Base-by-base conservation (phyloP, 2,888 invertebrate species). In the Pandemis cinnamomeana region DNA sequence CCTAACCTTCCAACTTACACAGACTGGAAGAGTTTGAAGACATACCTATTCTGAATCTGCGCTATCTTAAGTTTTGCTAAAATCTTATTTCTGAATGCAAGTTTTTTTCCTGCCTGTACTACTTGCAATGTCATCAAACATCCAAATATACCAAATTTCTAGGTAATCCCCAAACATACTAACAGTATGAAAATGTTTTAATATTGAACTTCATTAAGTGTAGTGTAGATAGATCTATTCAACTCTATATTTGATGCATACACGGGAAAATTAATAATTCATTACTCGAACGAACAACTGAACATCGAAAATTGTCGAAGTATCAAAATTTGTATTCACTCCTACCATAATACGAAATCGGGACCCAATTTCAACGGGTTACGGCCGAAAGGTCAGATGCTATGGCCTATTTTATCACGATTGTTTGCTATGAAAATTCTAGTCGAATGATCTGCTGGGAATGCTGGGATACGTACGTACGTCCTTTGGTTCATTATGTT, bases 381-480 rank as follows among this genome's bases (percentile, higher is more conserved):
- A 75, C 71, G 68, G 42, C 68, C 70, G 66, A 72, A 72, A 75
- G 75, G 75, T 75, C 72, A 75, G 72, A 75, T 70, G 67, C 62
- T 72, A 72, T 67, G 75, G 69, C 72, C 75, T 75, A 70, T 70
- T 70, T 75, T 72, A 69, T 69, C 44, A 36, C 62, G 67, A 72
- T 75, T 72, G 72, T 75, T 75, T 72, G 72, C 55, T 67, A 71
- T 71, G 62, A 74, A 66, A 70, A 62, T 71, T 73, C 51, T 60
- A 53, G 69, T 71, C 55, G 53, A 74, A 71, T 13, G 62, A 61
- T 61, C 74, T 41, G 60, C 48, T 42, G n/a, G n/a, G n/a, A n/a
- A n/a, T n/a, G 61, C 41, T 36, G 27, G 27, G 27, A 36, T 20
- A 20, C 20, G 20, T 36, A 36, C 27, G 41, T 53, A 15, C 66